Evolutionary conservation across 2,797 vertebrate genomes (phyloP).

Genomic region (Sylvia borin): DNA sequence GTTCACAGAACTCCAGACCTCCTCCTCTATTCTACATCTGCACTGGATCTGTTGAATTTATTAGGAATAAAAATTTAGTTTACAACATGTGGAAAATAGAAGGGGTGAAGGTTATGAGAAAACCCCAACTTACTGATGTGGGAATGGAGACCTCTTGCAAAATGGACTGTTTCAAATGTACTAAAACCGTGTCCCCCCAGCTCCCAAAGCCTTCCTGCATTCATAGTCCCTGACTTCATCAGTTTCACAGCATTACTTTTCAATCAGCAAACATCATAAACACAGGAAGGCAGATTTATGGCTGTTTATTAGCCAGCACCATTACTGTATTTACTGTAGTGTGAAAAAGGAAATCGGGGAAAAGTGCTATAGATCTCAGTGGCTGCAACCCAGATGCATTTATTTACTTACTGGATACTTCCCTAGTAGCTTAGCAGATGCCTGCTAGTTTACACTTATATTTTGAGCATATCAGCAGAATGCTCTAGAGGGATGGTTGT

Average conservation of each 20-base stretch:
- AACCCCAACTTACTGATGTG: constrained; percentile 24
- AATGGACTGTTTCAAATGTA: constrained; percentile 1
- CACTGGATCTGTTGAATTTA: constrained; percentile 27
- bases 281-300: constrained; percentile 62
- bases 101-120: constrained; percentile 34
- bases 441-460: constrained; percentile 55
- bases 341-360: constrained; percentile 62
- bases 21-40: constrained; percentile 10
- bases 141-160: constrained; percentile 19
- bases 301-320: constrained; percentile 65
- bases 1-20: not conserved
- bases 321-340: constrained; percentile 71
- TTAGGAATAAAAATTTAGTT: constrained; percentile 13
- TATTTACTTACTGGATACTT: constrained; percentile 69
- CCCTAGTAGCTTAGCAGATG: constrained; percentile 58
- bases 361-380: constrained; percentile 61
- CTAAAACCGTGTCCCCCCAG: not conserved
- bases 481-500: constrained; percentile 39
- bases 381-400: constrained; percentile 68
- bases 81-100: constrained; percentile 16
- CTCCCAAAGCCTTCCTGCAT: not conserved
- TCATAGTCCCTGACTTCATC: constrained; percentile 54
- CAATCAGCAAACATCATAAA: constrained; percentile 65
- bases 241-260: constrained; percentile 65
- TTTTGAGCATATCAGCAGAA: constrained; percentile 57